Base-by-base conservation (phyloP, 2,113 vertebrate species). In the Paedocypris sp. region DNA sequence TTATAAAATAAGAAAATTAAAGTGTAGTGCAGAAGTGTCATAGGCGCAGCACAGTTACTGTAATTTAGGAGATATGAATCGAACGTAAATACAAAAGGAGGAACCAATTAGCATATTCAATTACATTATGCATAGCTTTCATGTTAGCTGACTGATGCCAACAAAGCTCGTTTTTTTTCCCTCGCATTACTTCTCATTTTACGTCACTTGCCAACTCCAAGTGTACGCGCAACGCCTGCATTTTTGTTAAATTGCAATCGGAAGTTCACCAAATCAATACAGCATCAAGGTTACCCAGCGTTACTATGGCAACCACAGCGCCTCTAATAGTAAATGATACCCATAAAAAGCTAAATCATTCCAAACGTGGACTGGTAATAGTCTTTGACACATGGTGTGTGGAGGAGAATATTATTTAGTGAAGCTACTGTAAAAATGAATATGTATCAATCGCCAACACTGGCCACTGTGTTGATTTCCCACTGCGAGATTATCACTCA, bases 381-480 rank as follows among this genome's bases (percentile, higher is more conserved):
- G 39, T 54, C 39, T 58, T 50, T 49, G 43, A 43, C 4, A 12
- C 31, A 32, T 60, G 68, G 63, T 45, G 2, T 56, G 12, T 53
- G 57, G 68, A 72, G 31, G 1, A 29, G 61, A 64, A 72, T 51
- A 76, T 69, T 71, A 70, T 75, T 75, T 69, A 51, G 45, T 31
- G 13, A 53, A 67, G 66, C 18, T 70, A 71, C 58, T 52, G 57
- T 66, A 48, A 56, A n/a, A 46, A 38, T 49, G 64, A 57, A 33
- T 45, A 69, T 77, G 79, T 75, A 82, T 82, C 68, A 75, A 75
- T 81, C 67, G 73, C 68, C 64, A 77, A 70, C 79, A 80, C 80
- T 76, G 79, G 69, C 66, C 66, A 59, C 72, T 67, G 70, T 69
- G 76, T 75, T 83, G 77, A 82, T 82, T 79, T 78, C 69, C 75